phyloP scores from a whole-genome alignment of 2,797 vertebrate species.

The Ateles fusciceps region DNA sequence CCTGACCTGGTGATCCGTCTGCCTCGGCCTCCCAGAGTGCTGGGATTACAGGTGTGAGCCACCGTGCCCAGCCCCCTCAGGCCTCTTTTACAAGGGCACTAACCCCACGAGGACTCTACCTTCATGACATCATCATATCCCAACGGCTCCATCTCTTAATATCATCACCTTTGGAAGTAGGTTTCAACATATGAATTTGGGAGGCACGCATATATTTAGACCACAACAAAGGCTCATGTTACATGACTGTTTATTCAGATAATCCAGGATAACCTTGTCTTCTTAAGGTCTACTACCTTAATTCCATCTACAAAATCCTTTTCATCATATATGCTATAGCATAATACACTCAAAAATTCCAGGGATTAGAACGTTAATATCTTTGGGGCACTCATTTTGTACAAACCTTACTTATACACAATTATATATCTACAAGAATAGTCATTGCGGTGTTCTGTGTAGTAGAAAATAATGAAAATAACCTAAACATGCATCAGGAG shows the following conservation, averaged over 20 bases:
- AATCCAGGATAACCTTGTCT: neutral
- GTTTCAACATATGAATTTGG: neutral
- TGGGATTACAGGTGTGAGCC: neutral
- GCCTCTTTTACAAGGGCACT: neutral
- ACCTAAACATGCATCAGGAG: neutral
- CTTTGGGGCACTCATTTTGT: neutral
- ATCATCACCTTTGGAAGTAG: neutral
- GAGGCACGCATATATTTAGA: neutral
- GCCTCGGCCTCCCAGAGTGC: neutral
- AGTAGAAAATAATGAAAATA: neutral
- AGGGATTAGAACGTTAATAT: neutral
- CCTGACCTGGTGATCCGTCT: neutral
- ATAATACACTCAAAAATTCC: neutral
- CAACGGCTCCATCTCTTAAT: neutral
- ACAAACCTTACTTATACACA: neutral
- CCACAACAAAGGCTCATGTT: neutral
- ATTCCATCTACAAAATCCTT: neutral
- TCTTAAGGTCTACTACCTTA: neutral
- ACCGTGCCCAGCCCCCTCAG: accelerated
- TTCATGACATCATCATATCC: neutral
- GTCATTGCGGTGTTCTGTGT: accelerated
- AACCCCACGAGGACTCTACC: neutral
- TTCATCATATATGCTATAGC: neutral
- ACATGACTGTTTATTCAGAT: neutral
- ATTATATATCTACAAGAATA: accelerated